These are phyloP conservation scores for Chaetogeoica ovagalla DNA, from an alignment of 2,888 invertebrate species.

Conservation along the genomic window DNA sequence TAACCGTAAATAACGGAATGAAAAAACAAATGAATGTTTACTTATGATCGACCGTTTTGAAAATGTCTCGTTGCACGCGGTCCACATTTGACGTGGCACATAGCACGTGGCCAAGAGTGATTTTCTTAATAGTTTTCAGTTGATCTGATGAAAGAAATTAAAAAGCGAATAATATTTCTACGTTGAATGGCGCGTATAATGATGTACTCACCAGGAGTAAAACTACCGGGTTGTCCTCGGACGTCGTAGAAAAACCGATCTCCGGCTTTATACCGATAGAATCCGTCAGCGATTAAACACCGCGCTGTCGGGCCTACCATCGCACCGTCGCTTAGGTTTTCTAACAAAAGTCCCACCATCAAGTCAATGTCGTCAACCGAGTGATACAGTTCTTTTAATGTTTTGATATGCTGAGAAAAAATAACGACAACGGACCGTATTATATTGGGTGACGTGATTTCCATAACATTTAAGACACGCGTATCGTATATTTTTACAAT, in stretches of 20 bases:
- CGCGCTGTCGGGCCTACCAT: constrained; percentile 75
- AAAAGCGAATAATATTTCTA: background rate
- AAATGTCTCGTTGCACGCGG: constrained; percentile 65
- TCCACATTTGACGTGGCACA: constrained; percentile 70
- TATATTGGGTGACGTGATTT: background rate
- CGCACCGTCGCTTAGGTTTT: constrained; percentile 66
- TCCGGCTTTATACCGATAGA: constrained; percentile 71
- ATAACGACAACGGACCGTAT: too few species aligned
- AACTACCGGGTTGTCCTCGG: constrained; percentile 60
- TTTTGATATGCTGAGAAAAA: constrained; percentile 65
- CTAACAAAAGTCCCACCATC: constrained; percentile 74
- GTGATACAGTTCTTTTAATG: constrained; percentile 68
- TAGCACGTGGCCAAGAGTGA: constrained; percentile 74
- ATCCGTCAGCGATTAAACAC: constrained; percentile 76
- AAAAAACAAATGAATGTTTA: constrained; percentile 4
- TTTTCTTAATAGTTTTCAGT: constrained; percentile 74
- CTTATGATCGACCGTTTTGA: constrained; percentile 57
- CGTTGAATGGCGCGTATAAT: background rate
- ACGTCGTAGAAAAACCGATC: constrained; percentile 78
- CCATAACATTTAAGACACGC: background rate
- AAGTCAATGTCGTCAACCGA: constrained; percentile 73
- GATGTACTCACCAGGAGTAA: constrained; percentile 59
- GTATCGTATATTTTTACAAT: too few species aligned
- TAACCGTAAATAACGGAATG: background rate
- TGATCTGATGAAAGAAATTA: constrained; percentile 62